Base-by-base conservation (phyloP, 2,888 invertebrate species). In the Gortyna flavago region DNA sequence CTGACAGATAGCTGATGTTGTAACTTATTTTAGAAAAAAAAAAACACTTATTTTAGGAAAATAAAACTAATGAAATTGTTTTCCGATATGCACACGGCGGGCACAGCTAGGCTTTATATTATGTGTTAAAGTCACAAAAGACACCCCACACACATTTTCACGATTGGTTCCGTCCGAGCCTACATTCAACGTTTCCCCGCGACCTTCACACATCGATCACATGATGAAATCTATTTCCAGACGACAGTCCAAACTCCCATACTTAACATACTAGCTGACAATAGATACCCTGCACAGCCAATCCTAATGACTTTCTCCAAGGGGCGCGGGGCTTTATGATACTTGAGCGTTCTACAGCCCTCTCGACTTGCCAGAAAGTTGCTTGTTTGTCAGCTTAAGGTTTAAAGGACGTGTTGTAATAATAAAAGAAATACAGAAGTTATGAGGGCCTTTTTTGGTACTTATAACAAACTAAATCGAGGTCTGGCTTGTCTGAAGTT, bases 141-240 rank as follows among this genome's bases (percentile, higher is more conserved):
- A 35, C 25, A 29, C 29, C 35, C 61, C 9, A 81, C 35, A 51
- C 41, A 21, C 11, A 51, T 51, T 74, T 51, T 18, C 38, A 25
- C 54, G n/a, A n/a, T 32, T n/a, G 29, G 0, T 51, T 21, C 18
- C 38, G 1, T 35, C 29, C 32, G 7, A n/a, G 21, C 7, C 25
- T 9, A 18, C n/a, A 81, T 61, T 5, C 25, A 32, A 18, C 25
- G 1, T 16, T 21, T 75, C 21, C 29, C 25, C 54, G 21, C 11
- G 83, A 78, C 76, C 54, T 77, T 81, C 13, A 62, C 35, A 29
- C 29, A n/a, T 32, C 38, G 25, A 32, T n/a, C 13, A 61, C 35
- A 72, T 51, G 38, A 72, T 51, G 38, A 51, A 38, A 16, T 57
- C 29, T 61, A 16, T 64, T 38, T 57, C 32, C 44, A 13, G 48